phyloP scores from a whole-genome alignment of 2,797 vertebrate genomes.

The Tinamus major region DNA sequence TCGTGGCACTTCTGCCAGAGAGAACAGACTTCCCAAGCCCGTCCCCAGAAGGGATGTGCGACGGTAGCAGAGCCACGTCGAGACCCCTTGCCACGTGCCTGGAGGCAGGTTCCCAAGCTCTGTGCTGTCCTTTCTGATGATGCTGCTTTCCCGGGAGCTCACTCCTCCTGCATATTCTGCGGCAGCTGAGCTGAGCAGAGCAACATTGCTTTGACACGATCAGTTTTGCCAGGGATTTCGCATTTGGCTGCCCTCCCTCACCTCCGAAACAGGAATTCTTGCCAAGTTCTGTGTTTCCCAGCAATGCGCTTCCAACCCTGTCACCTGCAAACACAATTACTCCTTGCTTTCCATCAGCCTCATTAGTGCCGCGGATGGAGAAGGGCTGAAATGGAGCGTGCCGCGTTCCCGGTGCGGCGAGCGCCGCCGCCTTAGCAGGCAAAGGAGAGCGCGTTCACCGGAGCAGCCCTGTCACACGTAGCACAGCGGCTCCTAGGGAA shows the following conservation, averaged over 20 bases:
- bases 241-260: slow-evolving; percentile 63
- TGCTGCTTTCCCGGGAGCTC: not conserved
- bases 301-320: slow-evolving; percentile 40
- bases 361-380: slow-evolving; percentile 26
- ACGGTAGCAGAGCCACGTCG: accelerated
- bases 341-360: slow-evolving; percentile 42
- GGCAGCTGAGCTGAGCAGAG: slow-evolving; percentile 20
- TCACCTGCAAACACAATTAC: slow-evolving; percentile 73
- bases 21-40: not conserved
- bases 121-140: not conserved
- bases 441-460: not conserved
- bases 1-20: accelerated
- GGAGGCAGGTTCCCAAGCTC: accelerated
- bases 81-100: not conserved
- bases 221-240: slow-evolving; percentile 43
- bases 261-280: not conserved
- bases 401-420: not conserved
- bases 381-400: slow-evolving; percentile 40
- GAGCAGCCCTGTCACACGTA: not conserved
- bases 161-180: not conserved
- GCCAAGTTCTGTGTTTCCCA: slow-evolving; percentile 54
- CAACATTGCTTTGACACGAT: not conserved
- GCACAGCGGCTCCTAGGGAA: not conserved
- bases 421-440: slow-evolving; percentile 17
- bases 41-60: accelerated